A percentile compares a stretch with the other conserved stretches of the same genome.
phyloP scores from a whole-genome alignment of 2,113 vertebrate genomes.

The Turdus rufiventris region DNA sequence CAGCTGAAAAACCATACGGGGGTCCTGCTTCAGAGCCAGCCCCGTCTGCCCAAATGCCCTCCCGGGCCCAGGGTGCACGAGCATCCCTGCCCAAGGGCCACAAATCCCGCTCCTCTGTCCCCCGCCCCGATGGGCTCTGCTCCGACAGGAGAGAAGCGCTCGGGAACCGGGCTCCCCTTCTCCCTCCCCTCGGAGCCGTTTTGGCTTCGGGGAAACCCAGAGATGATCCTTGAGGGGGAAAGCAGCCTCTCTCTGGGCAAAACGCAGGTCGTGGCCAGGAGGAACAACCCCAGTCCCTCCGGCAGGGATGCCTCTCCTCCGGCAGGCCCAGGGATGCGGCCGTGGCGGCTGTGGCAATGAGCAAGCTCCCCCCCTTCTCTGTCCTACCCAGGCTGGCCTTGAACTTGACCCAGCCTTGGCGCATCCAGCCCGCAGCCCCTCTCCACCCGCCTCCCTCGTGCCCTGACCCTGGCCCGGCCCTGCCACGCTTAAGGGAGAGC shows the following conservation, averaged over 20 bases:
- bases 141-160: not conserved
- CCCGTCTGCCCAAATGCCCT: not conserved
- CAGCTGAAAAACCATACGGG: not conserved
- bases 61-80: accelerated
- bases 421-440: not conserved
- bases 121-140: not conserved
- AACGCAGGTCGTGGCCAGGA: not conserved
- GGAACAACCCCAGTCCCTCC: not conserved
- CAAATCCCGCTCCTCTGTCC: accelerated
- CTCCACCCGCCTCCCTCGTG: not conserved
- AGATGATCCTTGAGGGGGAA: too few relatives aligned
- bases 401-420: conserved; percentile 78
- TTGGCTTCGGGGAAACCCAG: not conserved
- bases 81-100: not conserved
- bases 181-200: not conserved
- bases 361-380: not conserved
- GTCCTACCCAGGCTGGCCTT: conserved; percentile 19
- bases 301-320: not conserved
- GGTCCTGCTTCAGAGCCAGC: not conserved
- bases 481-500: not conserved
- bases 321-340: not conserved
- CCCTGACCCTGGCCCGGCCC: conserved; percentile 41
- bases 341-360: not conserved
- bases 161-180: not conserved
- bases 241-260: not conserved